Conservation (phyloP, 2,888 invertebrate species). For the Cosmia trapezina region DNA sequence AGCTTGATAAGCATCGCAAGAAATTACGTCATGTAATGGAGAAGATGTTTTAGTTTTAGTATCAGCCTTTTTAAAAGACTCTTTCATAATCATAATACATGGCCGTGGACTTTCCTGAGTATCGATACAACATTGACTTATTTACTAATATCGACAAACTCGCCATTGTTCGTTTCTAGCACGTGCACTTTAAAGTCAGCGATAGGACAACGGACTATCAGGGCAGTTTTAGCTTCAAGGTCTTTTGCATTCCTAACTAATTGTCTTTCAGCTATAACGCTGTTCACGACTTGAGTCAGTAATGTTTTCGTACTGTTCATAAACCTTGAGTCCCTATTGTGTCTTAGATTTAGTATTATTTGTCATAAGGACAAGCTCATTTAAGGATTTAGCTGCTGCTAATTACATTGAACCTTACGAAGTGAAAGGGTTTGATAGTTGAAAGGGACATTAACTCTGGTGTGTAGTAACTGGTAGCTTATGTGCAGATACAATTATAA, state of each 20-base stretch:
- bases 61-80: neutral
- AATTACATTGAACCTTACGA: conserved; percentile 15
- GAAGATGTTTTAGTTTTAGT: neutral
- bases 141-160: conserved; percentile 23
- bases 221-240: conserved; percentile 49
- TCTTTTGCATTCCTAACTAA: conserved; percentile 48
- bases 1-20: neutral
- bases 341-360: conserved; percentile 26
- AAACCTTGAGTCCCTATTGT: conserved; percentile 35
- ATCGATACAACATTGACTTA: conserved; percentile 48
- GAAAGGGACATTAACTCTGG: conserved; percentile 4
- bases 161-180: conserved; percentile 33
- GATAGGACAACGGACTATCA: conserved; percentile 41
- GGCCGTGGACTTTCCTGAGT: neutral
- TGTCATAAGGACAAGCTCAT: conserved; percentile 13
- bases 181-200: conserved; percentile 39
- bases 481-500: conserved; percentile 22
- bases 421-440: conserved; percentile 38
- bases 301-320: conserved; percentile 13
- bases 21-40: neutral
- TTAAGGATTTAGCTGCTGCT: conserved; percentile 3
- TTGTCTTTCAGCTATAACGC: conserved; percentile 42
- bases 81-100: neutral
- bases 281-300: conserved; percentile 41
- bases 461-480: neutral